Base-by-base conservation (phyloP, 2,888 invertebrate genomes). In the Plebejus argus region DNA sequence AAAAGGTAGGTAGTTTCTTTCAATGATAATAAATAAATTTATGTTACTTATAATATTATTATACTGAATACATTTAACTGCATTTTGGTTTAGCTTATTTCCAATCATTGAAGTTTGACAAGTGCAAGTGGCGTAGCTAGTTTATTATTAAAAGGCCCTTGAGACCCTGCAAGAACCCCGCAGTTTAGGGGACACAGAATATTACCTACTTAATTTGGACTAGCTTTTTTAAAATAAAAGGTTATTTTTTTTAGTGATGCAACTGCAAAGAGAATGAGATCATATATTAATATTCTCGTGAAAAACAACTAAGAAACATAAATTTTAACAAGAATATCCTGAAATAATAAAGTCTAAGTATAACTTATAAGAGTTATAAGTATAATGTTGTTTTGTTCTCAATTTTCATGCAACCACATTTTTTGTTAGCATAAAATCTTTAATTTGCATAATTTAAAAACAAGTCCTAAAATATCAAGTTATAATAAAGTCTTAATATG, bases 341-440 rank as follows among this genome's bases (percentile, higher is more conserved):
- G 66, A 28, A 66, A 66, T 20, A 66, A 15, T 28, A 66, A 20
- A n/a, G n/a, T n/a, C 20, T 61, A 28, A 28, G 28, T 28, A 28
- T 28, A 28, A 3, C n/a, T n/a, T n/a, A n/a, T n/a, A n/a, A n/a
- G n/a, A n/a, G n/a, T n/a, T n/a, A n/a, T n/a, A n/a, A n/a, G n/a
- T 61, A 6, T 6, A 0, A 12, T 12, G 23, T 66, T 66, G 61
- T 28, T 66, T 23, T 66, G 66, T 15, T 66, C 28, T 33, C 18
- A 15, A 33, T 66, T 66, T 66, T 28, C 33, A 33, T 28, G 66
- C 66, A 66, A 66, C 66, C 66, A 66, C 28, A 66, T 66, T 66
- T 61, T 66, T 66, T 72, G 72, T 39, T 72, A 6, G 20, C 72
- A 72, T 72, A 72, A 72, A 72, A 72, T 72, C 45, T 72, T 72